A percentile compares a stretch with the other conserved stretches of the same genome.
These are phyloP conservation scores for Chelonoidis abingdonii DNA, from an alignment of 2,113 vertebrate genomes.

Conservation along the genomic window DNA sequence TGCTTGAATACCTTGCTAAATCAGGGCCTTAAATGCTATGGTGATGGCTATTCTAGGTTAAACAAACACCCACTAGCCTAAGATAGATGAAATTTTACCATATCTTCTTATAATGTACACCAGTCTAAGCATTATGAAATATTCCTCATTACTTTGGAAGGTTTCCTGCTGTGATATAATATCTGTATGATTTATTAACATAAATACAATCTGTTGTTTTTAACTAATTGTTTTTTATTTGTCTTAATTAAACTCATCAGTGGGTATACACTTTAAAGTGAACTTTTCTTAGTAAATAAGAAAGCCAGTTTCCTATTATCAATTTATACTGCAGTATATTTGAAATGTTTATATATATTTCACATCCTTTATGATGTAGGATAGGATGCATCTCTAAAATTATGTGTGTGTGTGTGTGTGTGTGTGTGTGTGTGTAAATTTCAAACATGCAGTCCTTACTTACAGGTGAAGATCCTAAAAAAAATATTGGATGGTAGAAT, in stretches of 20 bases:
- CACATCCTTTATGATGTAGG: neutral
- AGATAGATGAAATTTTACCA: rapidly evolving
- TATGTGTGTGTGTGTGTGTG: neutral
- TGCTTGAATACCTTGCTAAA: neutral
- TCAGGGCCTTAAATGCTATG: rapidly evolving
- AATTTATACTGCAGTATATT: neutral
- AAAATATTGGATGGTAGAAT: neutral
- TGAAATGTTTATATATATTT: rapidly evolving
- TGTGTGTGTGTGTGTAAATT: neutral
- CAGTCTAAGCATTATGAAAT: neutral
- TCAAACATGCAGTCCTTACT: neutral
- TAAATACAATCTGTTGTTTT: slow-evolving; percentile 35
- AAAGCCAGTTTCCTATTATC: neutral
- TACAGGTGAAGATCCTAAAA: neutral
- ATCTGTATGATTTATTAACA: slow-evolving; percentile 10
- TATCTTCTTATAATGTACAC: neutral
- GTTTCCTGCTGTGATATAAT: slow-evolving; percentile 55
- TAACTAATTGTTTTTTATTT: slow-evolving; percentile 58
- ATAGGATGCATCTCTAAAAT: neutral
- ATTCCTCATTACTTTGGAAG: slow-evolving; percentile 43
- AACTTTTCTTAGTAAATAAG: neutral
- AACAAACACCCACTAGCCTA: neutral
- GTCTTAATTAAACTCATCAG: slow-evolving; percentile 56
- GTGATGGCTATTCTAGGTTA: rapidly evolving
- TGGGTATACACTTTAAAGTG: neutral